Conservation (phyloP, 2,888 invertebrate genomes). For the Melanotus villosus region DNA sequence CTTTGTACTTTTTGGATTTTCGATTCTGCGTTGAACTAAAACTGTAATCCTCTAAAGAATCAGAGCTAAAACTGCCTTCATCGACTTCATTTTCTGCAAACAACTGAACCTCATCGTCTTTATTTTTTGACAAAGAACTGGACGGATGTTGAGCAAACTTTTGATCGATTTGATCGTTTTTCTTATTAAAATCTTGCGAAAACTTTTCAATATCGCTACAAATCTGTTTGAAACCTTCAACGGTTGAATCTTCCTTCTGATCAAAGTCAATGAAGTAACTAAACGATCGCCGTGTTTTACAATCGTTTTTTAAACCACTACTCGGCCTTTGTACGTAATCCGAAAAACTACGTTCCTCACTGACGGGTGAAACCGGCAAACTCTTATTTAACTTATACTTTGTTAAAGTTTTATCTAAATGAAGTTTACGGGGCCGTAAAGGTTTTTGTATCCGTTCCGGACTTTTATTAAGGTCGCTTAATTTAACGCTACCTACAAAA, state of each 20-base stretch:
- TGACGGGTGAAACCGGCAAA: conserved; percentile 86
- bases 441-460: conserved; percentile 56
- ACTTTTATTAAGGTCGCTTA: conserved; percentile 57
- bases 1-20: conserved; percentile 66
- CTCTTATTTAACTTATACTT: conserved; percentile 74
- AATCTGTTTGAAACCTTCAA: conserved; percentile 63
- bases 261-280: conserved; percentile 79
- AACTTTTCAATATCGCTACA: conserved; percentile 67
- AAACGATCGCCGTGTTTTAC: conserved; percentile 72
- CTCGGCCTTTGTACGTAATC: conserved; percentile 59
- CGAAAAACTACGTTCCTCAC: conserved; percentile 74
- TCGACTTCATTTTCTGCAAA: conserved; percentile 67
- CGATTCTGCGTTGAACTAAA: conserved; percentile 61
- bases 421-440: conserved; percentile 63
- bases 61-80: conserved; percentile 83
- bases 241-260: conserved; percentile 65
- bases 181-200: conserved; percentile 62
- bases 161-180: conserved; percentile 61
- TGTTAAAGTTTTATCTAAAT: conserved; percentile 64
- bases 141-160: not conserved
- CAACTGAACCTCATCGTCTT: not conserved
- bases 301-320: not conserved
- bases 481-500: conserved; percentile 50
- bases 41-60: conserved; percentile 82
- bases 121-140: conserved; percentile 27